A percentile compares a stretch with the other conserved stretches of the same genome.
phyloP scores from a whole-genome alignment of 2,888 invertebrate genomes.

The Notodonta ziczac region DNA sequence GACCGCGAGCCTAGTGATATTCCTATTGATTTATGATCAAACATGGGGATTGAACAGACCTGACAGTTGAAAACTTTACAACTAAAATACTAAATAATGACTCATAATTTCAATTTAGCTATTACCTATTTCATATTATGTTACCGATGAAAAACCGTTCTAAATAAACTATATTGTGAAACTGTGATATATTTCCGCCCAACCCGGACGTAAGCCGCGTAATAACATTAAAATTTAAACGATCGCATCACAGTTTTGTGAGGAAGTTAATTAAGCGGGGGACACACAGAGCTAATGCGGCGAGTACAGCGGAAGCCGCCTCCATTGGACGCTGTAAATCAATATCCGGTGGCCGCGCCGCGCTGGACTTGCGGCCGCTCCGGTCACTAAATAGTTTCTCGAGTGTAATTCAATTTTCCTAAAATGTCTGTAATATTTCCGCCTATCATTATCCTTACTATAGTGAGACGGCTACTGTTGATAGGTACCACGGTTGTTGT shows the following conservation, averaged over 20 bases:
- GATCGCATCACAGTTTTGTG: slow-evolving; percentile 33
- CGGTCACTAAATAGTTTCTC: slow-evolving; percentile 53
- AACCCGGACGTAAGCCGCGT: neutral
- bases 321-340: slow-evolving; percentile 74
- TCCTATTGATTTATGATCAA: neutral
- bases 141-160: too few species aligned
- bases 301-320: slow-evolving; percentile 62
- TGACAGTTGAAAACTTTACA: too few species aligned
- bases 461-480: too few species aligned
- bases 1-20: slow-evolving; percentile 51
- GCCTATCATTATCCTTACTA: neutral
- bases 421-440: slow-evolving; percentile 17
- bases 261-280: slow-evolving; percentile 67
- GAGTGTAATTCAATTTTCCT: slow-evolving; percentile 31
- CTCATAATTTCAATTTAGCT: too few species aligned
- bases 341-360: slow-evolving; percentile 76
- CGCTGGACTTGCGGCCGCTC: slow-evolving; percentile 47
- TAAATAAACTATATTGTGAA: neutral
- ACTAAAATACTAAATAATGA: too few species aligned
- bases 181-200: neutral
- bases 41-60: too few species aligned
- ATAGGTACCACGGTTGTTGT: too few species aligned
- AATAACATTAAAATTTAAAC: slow-evolving; percentile 18
- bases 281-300: slow-evolving; percentile 62
- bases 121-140: too few species aligned